Evolutionary conservation across 2,888 invertebrate genomes (phyloP).

Genomic region (Tipula vernalis): DNA sequence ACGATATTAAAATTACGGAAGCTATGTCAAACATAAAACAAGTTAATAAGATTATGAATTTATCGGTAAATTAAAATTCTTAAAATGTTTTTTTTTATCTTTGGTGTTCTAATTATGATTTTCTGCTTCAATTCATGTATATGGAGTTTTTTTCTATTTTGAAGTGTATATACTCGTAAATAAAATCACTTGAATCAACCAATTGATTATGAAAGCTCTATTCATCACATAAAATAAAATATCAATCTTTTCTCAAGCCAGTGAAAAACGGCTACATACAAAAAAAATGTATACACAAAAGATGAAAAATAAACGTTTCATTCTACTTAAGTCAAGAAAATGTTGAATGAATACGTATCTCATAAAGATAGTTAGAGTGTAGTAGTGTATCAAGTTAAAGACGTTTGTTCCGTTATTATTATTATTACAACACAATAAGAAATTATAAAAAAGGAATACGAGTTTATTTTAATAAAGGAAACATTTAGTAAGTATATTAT

Average conservation of each 20-base stretch:
- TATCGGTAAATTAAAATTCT: background rate
- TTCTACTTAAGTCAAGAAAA: background rate
- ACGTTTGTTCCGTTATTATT: background rate
- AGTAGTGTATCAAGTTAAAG: background rate
- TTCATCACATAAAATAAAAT: background rate
- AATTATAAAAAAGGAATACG: background rate
- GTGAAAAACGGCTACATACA: background rate
- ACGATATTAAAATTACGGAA: background rate
- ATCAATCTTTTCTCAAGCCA: background rate
- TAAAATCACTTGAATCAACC: background rate
- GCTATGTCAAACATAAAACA: background rate
- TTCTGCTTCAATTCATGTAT: background rate
- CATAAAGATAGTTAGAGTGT: background rate
- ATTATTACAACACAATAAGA: background rate
- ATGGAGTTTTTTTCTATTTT: background rate
- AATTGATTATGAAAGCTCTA: background rate
- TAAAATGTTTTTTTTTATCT: background rate
- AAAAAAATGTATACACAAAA: background rate
- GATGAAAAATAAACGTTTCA: background rate
- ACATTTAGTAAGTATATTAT: too few relatives aligned
- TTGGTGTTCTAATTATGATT: background rate
- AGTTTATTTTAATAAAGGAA: too few relatives aligned
- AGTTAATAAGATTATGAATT: background rate
- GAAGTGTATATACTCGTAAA: background rate
- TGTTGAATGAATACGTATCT: background rate